Evolutionary conservation across 2,888 invertebrate species (phyloP), one percentile per base, ranked within the genome.

Genomic region (Eulithis prunata): DNA sequence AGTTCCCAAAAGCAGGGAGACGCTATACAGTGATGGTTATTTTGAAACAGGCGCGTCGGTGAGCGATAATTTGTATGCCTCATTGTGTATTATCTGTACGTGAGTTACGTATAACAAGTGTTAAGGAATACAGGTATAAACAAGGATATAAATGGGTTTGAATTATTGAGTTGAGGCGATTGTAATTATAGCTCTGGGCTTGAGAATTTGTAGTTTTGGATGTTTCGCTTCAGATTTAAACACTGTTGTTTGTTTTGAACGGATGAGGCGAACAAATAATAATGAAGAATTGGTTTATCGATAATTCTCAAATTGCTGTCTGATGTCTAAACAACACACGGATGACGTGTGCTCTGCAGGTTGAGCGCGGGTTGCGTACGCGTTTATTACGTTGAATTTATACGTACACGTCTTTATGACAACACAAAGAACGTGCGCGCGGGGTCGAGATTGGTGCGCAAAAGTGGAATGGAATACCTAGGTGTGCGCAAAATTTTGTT

Each of bases 1-100:
- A 32, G 57, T 45, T 80, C 78, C 71, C 13, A 4, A 4, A 2
- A 11, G 51, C 56, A 46, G 69, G 67, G 64, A 73, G 78, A 78
- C 51, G 43, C 28, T 52, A 61, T 83, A 85, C 75, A 76, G 80
- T 77, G 77, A 78, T 84, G 84, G 83, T 76, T 75, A 82, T 76
- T 84, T 86, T 81, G 72, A 81, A 80, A 79, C 78, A 76, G 77
- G 75, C 73, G 73, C 81, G 88, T 88, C 88, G 89, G 91, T 85
- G 83, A 84, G 88, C 88, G 89, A 92, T 92, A 92, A 92, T 93
- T 93, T 92, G 92, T 92, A 90, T 86, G 89, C 85, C 84, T 90
- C 86, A 91, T 91, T 89, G 90, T 91, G 87, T 88, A 89, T 91
- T 89, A 90, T 88, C 84, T 84, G 86, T 90, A 90, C 90, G 91